Evolutionary conservation across 2,888 invertebrate genomes (phyloP).

Genomic region (Coremacera marginata): DNA sequence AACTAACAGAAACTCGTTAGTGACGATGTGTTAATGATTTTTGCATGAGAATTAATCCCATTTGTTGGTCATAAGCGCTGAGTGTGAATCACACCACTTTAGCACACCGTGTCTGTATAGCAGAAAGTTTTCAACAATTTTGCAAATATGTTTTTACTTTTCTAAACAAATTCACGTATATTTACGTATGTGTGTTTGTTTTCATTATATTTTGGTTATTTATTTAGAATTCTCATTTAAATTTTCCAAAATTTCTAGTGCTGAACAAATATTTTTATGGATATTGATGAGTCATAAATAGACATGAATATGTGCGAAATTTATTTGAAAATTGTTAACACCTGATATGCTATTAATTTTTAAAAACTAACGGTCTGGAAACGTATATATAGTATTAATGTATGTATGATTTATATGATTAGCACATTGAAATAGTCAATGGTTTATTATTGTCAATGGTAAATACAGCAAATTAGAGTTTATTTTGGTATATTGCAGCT

Average conservation of each 20-base stretch:
- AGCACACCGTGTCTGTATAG: background rate
- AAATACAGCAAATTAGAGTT: too few relatives aligned
- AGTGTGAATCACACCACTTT: background rate
- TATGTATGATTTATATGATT: too few relatives aligned
- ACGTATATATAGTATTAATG: too few relatives aligned
- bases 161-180: background rate
- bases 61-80: background rate
- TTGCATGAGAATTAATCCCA: background rate
- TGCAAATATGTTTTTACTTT: background rate
- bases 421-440: too few relatives aligned
- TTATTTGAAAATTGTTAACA: too few relatives aligned
- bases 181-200: background rate
- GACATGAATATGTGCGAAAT: too few relatives aligned
- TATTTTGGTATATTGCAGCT: too few relatives aligned
- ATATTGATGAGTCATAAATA: too few relatives aligned
- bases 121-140: background rate
- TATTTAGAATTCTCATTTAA: background rate
- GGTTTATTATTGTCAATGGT: too few relatives aligned
- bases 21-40: conserved; percentile 12
- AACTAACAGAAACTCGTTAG: conserved; percentile 18
- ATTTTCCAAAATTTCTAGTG: background rate
- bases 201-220: background rate
- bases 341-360: too few relatives aligned
- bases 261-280: background rate
- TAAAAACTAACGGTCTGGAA: too few relatives aligned